A percentile compares a stretch with the other conserved stretches of the same genome.
These are phyloP conservation scores for Rhincodon typus DNA, from an alignment of 2,797 vertebrate species.

Conservation along the genomic window DNA sequence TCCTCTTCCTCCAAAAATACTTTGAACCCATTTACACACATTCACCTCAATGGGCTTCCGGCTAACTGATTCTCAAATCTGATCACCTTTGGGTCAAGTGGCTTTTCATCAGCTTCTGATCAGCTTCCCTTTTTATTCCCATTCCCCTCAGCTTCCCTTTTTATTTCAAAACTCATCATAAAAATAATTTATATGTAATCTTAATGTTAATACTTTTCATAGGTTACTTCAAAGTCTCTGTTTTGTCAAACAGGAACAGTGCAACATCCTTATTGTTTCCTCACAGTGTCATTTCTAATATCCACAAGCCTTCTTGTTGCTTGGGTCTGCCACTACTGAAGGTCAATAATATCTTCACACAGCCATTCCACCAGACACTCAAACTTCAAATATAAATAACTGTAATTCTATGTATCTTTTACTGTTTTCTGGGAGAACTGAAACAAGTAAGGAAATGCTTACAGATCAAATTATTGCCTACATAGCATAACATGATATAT, in stretches of 20 bases:
- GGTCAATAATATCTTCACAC: not conserved
- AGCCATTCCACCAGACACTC: not conserved
- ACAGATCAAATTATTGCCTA: not conserved
- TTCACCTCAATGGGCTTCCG: not conserved
- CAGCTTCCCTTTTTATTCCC: no score
- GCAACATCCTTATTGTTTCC: not conserved
- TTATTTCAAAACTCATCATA: not conserved
- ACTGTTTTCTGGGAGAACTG: not conserved
- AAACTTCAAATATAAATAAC: not conserved
- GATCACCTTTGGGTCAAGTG: not conserved
- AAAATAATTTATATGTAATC: not conserved
- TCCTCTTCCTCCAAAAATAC: not conserved
- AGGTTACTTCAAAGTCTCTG: not conserved
- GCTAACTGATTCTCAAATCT: not conserved
- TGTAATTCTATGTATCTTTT: not conserved
- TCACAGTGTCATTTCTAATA: not conserved
- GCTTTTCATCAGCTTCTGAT: not conserved
- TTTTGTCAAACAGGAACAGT: not conserved
- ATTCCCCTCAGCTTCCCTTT: not conserved
- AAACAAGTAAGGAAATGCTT: not conserved
- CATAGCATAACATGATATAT: not conserved
- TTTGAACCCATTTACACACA: not conserved
- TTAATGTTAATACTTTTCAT: not conserved
- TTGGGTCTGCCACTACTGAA: not conserved
- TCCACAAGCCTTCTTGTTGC: not conserved